A percentile compares a stretch with the other conserved stretches of the same genome.
Evolutionary conservation across 1,140 invertebrate species (phyloP).

Genomic region (Caerostris extrusa): DNA sequence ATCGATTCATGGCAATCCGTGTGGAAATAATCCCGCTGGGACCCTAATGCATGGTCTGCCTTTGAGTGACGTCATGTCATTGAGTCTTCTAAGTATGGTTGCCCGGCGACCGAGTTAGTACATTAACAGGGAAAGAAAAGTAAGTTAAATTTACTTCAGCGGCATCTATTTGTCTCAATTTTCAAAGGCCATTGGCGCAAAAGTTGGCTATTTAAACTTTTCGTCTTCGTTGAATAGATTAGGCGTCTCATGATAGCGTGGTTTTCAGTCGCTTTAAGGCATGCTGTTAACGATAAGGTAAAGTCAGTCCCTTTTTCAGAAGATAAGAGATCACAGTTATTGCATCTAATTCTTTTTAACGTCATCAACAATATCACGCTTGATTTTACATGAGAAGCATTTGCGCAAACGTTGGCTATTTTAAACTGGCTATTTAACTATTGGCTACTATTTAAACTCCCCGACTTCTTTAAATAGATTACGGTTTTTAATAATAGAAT

Average conservation of each 20-base stretch:
- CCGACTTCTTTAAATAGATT: too few relatives aligned
- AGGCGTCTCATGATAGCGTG: background rate
- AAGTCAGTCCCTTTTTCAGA: background rate
- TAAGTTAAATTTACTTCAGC: background rate
- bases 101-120: background rate
- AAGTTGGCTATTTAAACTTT: background rate
- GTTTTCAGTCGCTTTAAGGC: background rate
- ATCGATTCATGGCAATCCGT: too few relatives aligned
- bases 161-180: constrained; percentile 2
- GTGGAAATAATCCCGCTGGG: too few relatives aligned
- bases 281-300: background rate
- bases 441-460: too few relatives aligned
- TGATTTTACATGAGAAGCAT: too few relatives aligned
- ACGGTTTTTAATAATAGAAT: too few relatives aligned
- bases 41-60: too few relatives aligned
- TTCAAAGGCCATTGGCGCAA: background rate
- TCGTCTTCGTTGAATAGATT: background rate
- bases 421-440: too few relatives aligned
- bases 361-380: too few relatives aligned
- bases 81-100: background rate
- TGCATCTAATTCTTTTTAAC: background rate
- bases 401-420: too few relatives aligned
- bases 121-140: background rate
- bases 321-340: background rate
- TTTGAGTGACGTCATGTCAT: background rate